A percentile compares a stretch with the other conserved stretches of the same genome.
These are phyloP conservation scores for Arnoldichthys spilopterus DNA, from an alignment of 2,797 vertebrate species.

Conservation along the genomic window DNA sequence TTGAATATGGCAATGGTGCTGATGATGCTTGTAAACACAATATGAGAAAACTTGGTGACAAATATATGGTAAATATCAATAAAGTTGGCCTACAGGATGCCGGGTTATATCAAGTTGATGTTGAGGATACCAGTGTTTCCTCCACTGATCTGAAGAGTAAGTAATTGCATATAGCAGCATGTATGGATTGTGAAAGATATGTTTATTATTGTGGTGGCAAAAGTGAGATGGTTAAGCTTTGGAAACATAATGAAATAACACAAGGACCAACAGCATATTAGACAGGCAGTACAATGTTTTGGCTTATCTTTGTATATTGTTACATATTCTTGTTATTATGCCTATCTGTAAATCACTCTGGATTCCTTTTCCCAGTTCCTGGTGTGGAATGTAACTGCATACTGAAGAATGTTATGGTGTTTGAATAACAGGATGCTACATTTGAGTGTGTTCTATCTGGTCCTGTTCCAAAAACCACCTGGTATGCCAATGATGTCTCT, in stretches of 20 bases:
- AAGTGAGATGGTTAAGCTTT: too few relatives aligned
- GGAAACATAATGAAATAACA: not conserved
- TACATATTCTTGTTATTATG: too few relatives aligned
- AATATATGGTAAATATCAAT: conserved; percentile 80
- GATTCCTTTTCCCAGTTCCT: conserved; percentile 66
- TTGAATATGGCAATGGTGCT: conserved; percentile 64
- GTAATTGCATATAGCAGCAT: not conserved
- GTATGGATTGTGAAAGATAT: not conserved
- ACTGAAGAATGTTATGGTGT: conserved; percentile 70
- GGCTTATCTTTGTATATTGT: too few relatives aligned
- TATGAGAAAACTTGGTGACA: conserved; percentile 77
- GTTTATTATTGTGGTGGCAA: not conserved
- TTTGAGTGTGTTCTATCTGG: conserved; percentile 82
- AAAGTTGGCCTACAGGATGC: conserved; percentile 83
- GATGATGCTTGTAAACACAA: conserved; percentile 76
- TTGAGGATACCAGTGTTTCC: conserved; percentile 84
- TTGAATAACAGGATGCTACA: conserved; percentile 73
- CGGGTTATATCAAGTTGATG: conserved; percentile 87
- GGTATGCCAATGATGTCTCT: conserved; percentile 75
- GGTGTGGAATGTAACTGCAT: conserved; percentile 72
- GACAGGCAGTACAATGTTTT: too few relatives aligned
- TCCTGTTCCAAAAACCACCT: conserved; percentile 77
- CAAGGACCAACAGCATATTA: too few relatives aligned
- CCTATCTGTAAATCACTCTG: not conserved
- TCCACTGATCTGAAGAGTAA: conserved; percentile 83